Percentiles rank a stretch among this genome's conserved stretches.
Conservation (phyloP, 1,140 invertebrate species). For the Elysia chlorotica region DNA sequence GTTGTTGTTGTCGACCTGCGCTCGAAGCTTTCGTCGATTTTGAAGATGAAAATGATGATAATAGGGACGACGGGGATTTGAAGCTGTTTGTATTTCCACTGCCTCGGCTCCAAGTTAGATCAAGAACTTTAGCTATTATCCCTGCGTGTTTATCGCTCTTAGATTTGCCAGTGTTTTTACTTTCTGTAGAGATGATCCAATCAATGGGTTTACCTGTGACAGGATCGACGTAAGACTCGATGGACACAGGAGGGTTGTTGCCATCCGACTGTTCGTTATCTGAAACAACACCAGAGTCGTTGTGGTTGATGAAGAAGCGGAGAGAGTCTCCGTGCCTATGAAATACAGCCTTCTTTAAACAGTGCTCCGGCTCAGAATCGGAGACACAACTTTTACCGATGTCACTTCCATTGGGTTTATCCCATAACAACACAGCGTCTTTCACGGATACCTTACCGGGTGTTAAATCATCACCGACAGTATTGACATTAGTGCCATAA, state of each 20-base stretch:
- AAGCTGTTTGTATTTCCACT: neutral
- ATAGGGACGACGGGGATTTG: no score
- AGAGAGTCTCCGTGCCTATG: neutral
- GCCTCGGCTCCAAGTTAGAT: neutral
- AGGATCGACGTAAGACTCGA: no score
- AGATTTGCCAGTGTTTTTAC: neutral
- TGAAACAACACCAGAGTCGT: neutral
- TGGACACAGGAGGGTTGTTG: no score
- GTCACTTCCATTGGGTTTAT: neutral
- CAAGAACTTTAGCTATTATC: neutral
- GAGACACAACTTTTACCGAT: neutral
- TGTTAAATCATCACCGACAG: neutral
- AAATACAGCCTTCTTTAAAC: neutral
- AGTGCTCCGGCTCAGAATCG: neutral
- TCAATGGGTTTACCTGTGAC: neutral
- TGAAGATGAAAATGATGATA: no score
- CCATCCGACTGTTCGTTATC: neutral
- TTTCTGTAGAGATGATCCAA: neutral
- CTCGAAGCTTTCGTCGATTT: neutral
- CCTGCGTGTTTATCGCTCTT: neutral
- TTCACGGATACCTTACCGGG: neutral
- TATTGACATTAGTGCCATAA: no score
- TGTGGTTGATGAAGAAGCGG: neutral
- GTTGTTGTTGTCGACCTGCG: neutral
- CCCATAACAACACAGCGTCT: neutral